Evolutionary conservation across 2,113 vertebrate species (phyloP).

Genomic region (Rhinopomastus cyanomelas): DNA sequence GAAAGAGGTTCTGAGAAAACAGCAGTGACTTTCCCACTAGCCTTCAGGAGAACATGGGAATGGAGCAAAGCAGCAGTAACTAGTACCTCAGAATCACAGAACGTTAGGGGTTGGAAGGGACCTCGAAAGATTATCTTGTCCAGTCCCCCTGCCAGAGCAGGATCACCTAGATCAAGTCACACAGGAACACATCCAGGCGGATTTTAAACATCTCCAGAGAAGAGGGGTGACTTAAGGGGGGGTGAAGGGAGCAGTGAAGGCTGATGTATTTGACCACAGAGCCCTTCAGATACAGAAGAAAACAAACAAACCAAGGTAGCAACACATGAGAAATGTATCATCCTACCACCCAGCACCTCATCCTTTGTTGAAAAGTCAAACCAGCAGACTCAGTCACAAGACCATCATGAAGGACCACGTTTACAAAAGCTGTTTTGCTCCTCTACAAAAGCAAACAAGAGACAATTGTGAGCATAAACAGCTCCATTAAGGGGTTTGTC

Average conservation of each 20-base stretch:
- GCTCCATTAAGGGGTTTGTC: not conserved
- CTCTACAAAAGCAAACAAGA: not conserved
- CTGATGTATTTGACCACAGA: not conserved
- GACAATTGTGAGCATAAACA: not conserved
- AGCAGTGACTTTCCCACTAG: not conserved
- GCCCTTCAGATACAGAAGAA: not conserved
- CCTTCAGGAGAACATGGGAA: not conserved
- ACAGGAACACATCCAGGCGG: too few relatives aligned
- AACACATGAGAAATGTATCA: not conserved
- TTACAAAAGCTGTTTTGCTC: not conserved
- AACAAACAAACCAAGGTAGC: not conserved
- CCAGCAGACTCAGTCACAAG: not conserved
- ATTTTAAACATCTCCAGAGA: too few relatives aligned
- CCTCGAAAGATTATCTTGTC: too few relatives aligned
- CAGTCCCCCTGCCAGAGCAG: too few relatives aligned
- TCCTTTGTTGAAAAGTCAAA: not conserved
- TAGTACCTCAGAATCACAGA: too few relatives aligned
- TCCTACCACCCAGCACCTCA: rapidly evolving
- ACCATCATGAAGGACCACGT: not conserved
- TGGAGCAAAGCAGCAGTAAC: not conserved
- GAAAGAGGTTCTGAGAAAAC: not conserved
- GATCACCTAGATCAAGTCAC: too few relatives aligned
- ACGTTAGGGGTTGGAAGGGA: too few relatives aligned
- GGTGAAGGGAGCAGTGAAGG: not conserved
- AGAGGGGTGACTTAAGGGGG: not conserved